Percentiles rank a stretch among this genome's conserved stretches.
These are phyloP conservation scores for Misgurnus anguillicaudatus DNA, from an alignment of 2,113 vertebrate species.

Conservation along the genomic window DNA sequence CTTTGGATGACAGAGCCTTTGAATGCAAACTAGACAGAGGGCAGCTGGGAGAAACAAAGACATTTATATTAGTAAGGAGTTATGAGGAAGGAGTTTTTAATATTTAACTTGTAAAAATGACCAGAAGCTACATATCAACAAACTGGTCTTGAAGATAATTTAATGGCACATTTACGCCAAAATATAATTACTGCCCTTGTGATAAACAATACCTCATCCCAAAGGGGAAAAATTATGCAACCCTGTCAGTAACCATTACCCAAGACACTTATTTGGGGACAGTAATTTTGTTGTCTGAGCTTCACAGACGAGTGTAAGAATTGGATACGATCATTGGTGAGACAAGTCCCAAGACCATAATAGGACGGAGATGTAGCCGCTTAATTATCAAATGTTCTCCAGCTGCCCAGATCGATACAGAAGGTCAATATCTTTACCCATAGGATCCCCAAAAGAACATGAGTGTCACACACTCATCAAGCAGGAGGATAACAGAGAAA, in stretches of 20 bases:
- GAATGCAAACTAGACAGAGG: conserved; percentile 1
- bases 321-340: conserved; percentile 2
- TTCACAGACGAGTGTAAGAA: not conserved
- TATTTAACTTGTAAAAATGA: conserved; percentile 14
- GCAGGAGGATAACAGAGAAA: conserved; percentile 23
- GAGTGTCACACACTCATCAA: conserved; percentile 45
- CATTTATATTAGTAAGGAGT: not conserved
- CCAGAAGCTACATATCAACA: conserved; percentile 12
- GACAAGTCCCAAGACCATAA: conserved; percentile 10
- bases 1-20: conserved; percentile 5
- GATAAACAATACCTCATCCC: not conserved
- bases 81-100: not conserved
- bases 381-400: conserved; percentile 54
- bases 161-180: not conserved
- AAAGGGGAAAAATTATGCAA: conserved; percentile 2
- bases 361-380: conserved; percentile 4
- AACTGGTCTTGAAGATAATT: not conserved
- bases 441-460: conserved; percentile 38
- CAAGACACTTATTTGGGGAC: not conserved
- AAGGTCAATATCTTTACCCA: conserved; percentile 43
- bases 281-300: conserved; percentile 23
- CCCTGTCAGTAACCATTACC: not conserved
- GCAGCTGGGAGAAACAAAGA: not conserved
- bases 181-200: conserved; percentile 1
- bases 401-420: conserved; percentile 48